A percentile compares a stretch with the other conserved stretches of the same genome.
Conservation (phyloP, 2,797 vertebrate genomes). For the Gila robusta region DNA sequence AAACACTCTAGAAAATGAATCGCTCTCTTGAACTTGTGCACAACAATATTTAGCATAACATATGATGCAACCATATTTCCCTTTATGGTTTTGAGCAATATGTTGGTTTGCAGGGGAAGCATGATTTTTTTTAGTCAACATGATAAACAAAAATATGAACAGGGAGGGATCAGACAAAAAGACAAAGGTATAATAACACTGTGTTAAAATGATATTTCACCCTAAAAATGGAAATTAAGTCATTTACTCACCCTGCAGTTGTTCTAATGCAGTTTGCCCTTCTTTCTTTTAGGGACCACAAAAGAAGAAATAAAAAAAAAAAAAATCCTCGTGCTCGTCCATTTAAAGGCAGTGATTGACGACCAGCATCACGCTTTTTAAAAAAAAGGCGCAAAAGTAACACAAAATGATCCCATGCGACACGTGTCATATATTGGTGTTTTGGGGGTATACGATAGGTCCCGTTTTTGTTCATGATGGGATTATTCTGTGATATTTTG, state of each 20-base stretch:
- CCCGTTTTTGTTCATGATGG: neutral
- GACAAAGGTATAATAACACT: neutral
- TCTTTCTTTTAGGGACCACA: neutral
- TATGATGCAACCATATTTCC: neutral
- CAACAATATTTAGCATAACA: constrained; percentile 22
- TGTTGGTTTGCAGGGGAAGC: neutral
- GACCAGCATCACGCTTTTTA: neutral
- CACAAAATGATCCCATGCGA: neutral
- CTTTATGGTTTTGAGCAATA: neutral
- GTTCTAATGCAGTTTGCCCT: neutral
- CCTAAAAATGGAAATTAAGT: neutral
- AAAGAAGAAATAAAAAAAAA: neutral
- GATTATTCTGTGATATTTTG: neutral
- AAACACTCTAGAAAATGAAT: constrained; percentile 8
- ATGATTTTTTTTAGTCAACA: neutral
- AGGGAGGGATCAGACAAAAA: neutral
- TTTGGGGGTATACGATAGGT: neutral
- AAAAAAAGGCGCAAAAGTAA: neutral
- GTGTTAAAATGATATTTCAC: neutral
- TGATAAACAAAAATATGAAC: neutral
- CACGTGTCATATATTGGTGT: neutral
- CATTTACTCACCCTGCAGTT: neutral
- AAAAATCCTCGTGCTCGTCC: too few species aligned
- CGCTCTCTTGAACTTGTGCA: neutral
- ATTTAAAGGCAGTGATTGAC: neutral